Evolutionary conservation across 2,113 vertebrate genomes (phyloP).

Genomic region (Mormoops blainvillei): DNA sequence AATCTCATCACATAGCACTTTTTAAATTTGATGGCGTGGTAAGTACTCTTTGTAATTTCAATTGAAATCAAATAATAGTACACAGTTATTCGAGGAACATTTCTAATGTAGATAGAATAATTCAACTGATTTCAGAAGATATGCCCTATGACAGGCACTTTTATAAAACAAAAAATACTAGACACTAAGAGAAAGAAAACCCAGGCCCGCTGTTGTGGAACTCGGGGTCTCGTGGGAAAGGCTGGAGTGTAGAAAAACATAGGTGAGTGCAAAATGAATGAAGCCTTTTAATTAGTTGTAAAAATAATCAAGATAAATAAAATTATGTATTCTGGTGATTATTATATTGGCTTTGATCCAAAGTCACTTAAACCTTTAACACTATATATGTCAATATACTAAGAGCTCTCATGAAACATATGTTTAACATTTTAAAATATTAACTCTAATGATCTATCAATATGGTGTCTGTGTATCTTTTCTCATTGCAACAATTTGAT

Average conservation of each 20-base stretch:
- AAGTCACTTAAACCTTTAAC: background rate
- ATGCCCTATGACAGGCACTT: background rate
- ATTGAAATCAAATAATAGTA: background rate
- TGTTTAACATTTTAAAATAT: constrained; percentile 40
- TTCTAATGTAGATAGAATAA: background rate
- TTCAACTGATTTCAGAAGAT: background rate
- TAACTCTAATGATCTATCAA: constrained; percentile 14
- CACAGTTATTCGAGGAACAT: background rate
- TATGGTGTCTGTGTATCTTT: constrained; percentile 1
- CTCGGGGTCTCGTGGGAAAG: background rate
- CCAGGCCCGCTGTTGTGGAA: background rate
- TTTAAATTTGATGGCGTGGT: background rate
- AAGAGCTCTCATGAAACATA: background rate
- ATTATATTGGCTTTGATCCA: background rate
- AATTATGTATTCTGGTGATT: background rate
- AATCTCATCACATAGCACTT: background rate
- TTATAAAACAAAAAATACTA: background rate
- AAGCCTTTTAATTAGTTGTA: background rate
- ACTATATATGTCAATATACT: background rate
- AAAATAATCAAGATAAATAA: constrained; percentile 14
- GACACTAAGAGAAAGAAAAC: background rate
- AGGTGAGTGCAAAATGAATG: background rate
- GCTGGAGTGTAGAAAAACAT: background rate
- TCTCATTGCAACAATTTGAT: background rate
- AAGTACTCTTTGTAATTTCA: background rate